Evolutionary conservation across 2,888 invertebrate genomes (phyloP), one percentile per base, ranked within the genome.

Genomic region (Catonia carolina): DNA sequence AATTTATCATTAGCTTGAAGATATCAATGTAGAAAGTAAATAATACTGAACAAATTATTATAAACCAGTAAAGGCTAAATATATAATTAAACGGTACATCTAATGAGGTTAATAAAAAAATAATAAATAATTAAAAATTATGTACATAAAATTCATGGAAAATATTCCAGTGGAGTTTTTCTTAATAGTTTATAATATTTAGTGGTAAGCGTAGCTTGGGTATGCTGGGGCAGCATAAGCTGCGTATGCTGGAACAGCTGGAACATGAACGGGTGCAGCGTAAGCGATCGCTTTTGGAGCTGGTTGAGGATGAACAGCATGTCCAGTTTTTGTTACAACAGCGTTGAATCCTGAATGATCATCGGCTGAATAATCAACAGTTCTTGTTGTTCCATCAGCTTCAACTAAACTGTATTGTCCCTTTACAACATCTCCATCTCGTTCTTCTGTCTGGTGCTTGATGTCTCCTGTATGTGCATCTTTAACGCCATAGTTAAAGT

Each of bases 301-400:
- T 2, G 53, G 39, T 45, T 58, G 53, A 22, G 62, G 62, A 33
- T 63, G 63, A 17, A 59, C 55, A 15, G 61, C 60, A 45, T 59
- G 60, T 18, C 63, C 63, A 14, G 58, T 56, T 49, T 60, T 61
- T 57, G 59, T 60, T 39, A 86, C 83, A 68, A 80, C 77, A 58
- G 86, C 85, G 70, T 85, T 84, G 76, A 86, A 86, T 67, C 86
- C 86, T 65, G 82, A 84, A 72, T 85, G 81, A 84, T 85, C 85
- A 70, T 86, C 86, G 49, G 85, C 85, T 58, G 82, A 78, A 72
- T 86, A 86, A 71, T 83, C 79, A 56, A 86, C 85, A 2, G 84
- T 86, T 63, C 86, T 78, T 55, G 85, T 82, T 61, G 84, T 84
- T 55, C 86, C 86, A 73, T 85, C 85, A 33, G 84, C 83, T 70